Evolutionary conservation across 2,797 vertebrate species (phyloP), one percentile per base, ranked within the genome.

Genomic region (Pseudochirops corinnae): DNA sequence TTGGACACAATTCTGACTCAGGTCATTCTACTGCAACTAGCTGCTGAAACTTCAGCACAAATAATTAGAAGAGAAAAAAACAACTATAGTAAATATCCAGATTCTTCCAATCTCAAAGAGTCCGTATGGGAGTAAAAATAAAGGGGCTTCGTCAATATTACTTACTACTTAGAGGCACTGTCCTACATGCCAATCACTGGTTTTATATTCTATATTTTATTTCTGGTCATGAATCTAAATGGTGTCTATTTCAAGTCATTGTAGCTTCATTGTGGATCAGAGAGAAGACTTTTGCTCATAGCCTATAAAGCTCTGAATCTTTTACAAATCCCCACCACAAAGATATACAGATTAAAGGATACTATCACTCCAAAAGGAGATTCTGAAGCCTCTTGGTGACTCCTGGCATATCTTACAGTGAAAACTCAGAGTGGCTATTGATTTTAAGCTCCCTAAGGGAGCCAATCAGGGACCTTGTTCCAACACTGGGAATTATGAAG

Each of bases 401-500:
- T 5, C 33, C 93, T 95, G 93, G 56, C 18, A 55, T 96, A 97
- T 29, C 56, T 92, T 92, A 55, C 29, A 91, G 6, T 14, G 92
- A 0, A 18, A 55, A 56, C 4, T 46, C 46, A 16, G 28, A 28
- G 16, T 0, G 67, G n/a, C 18, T 46, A 5, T 94, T 95, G 0
- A 0, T 92, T 95, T 96, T 93, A 56, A 91, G 57, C 82, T 67
- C 93, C 91, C 28, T 60, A 94, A 95, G 92, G 50, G 82, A 5
- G 39, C 13, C 56, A 67, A 1, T 9, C 96, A 96, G 21, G 93
- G 93, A 95, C 93, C 60, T 90, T 56, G 26, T 93, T 91, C 0
- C 26, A 28, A 53, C 92, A 60, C 3, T 62, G 74, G 82, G 67
- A 96, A 95, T 91, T 91, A 91, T 18, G 95, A 92, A 82, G 94